Percentiles rank a stretch among this genome's conserved stretches.
Conservation (phyloP, 2,888 invertebrate species). For the Leptopilina myrica region DNA sequence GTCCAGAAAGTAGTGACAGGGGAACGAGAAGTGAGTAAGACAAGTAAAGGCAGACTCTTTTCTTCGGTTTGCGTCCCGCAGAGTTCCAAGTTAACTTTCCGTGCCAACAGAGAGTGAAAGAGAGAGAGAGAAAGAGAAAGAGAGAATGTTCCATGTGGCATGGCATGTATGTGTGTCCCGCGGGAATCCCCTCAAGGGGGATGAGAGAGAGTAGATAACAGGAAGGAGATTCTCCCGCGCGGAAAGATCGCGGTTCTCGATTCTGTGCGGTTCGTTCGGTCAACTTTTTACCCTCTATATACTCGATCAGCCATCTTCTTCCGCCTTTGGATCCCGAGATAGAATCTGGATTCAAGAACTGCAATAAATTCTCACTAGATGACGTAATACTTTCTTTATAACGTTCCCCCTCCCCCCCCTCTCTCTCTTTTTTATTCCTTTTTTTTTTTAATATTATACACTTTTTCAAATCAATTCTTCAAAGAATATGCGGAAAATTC, state of each 20-base stretch:
- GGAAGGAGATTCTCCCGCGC: conserved; percentile 40
- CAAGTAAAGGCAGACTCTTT: conserved; percentile 20
- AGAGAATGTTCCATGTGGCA: neutral
- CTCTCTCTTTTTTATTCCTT: neutral
- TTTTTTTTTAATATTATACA: neutral
- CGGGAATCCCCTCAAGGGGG: conserved; percentile 40
- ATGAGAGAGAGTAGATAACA: conserved; percentile 44
- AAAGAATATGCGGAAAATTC: no score
- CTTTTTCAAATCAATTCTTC: no score
- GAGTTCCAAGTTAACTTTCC: conserved; percentile 50
- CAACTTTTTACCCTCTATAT: conserved; percentile 45
- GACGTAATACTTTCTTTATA: conserved; percentile 48
- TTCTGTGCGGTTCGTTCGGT: conserved; percentile 44
- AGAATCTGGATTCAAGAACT: conserved; percentile 48
- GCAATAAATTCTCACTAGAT: conserved; percentile 52
- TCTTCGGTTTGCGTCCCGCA: conserved; percentile 45
- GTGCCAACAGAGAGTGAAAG: neutral
- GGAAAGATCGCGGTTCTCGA: conserved; percentile 53
- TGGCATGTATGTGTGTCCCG: conserved; percentile 12
- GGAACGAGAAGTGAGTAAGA: conserved; percentile 35
- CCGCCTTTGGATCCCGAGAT: conserved; percentile 47
- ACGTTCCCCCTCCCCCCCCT: neutral
- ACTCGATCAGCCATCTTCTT: conserved; percentile 45
- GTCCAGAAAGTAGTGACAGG: conserved; percentile 42
- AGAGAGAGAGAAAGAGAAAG: no score